phyloP scores from a whole-genome alignment of 2,888 invertebrate species.

The Cryptus armator region DNA sequence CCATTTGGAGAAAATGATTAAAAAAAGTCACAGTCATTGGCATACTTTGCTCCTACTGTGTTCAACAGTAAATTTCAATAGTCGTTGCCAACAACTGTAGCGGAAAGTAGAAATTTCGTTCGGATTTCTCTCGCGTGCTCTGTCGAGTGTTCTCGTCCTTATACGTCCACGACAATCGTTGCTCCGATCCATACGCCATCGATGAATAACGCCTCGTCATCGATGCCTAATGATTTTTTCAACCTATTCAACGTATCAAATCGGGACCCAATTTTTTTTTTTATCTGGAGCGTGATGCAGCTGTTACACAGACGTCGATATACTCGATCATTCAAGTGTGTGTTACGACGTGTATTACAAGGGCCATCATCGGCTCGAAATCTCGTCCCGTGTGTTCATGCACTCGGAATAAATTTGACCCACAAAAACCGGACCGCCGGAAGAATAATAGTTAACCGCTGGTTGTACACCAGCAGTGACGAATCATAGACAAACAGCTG shows the following conservation, averaged over 20 bases:
- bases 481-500: slow-evolving; percentile 21
- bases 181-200: slow-evolving; percentile 43
- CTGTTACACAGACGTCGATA: slow-evolving; percentile 28
- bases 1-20: neutral
- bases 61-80: neutral
- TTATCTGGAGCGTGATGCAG: slow-evolving; percentile 56
- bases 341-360: slow-evolving; percentile 42
- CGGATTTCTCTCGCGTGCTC: slow-evolving; percentile 12
- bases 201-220: slow-evolving; percentile 61
- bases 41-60: neutral
- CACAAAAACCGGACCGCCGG: slow-evolving; percentile 5
- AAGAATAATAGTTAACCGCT: slow-evolving; percentile 38
- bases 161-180: slow-evolving; percentile 30
- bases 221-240: slow-evolving; percentile 64
- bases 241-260: slow-evolving; percentile 39
- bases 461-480: neutral
- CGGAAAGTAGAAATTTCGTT: slow-evolving; percentile 39
- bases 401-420: slow-evolving; percentile 60
- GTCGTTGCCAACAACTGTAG: slow-evolving; percentile 13
- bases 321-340: slow-evolving; percentile 29
- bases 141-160: slow-evolving; percentile 1
- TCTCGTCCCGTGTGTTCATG: slow-evolving; percentile 13
- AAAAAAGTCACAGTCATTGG: slow-evolving; percentile 13
- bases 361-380: slow-evolving; percentile 16
- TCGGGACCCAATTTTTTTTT: slow-evolving; percentile 54